Evolutionary conservation across 1,140 invertebrate genomes (phyloP).

Genomic region (Cataglyphis hispanica): DNA sequence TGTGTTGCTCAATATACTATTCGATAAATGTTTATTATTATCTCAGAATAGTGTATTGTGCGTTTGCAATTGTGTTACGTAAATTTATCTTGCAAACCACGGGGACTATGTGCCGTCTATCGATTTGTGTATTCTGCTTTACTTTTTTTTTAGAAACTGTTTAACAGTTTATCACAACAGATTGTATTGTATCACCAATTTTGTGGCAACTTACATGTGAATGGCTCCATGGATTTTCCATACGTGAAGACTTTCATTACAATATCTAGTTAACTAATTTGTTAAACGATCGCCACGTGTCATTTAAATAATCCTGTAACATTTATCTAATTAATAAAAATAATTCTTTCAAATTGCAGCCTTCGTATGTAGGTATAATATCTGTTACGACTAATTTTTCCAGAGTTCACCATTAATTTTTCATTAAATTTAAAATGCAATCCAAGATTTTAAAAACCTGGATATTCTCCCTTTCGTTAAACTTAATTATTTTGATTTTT

Average conservation of each 20-base stretch:
- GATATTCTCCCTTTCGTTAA: not conserved
- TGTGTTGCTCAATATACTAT: slow-evolving; percentile 71
- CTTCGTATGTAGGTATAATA: not conserved
- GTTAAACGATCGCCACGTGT: slow-evolving; percentile 44
- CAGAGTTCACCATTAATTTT: not conserved
- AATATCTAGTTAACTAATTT: slow-evolving; percentile 45
- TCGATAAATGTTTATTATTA: slow-evolving; percentile 73
- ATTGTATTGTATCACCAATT: slow-evolving; percentile 68
- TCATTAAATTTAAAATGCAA: slow-evolving; percentile 1
- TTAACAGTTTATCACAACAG: slow-evolving; percentile 77
- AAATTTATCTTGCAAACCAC: slow-evolving; percentile 68
- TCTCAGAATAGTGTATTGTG: slow-evolving; percentile 74
- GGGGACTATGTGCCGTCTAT: slow-evolving; percentile 48
- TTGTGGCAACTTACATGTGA: slow-evolving; percentile 67
- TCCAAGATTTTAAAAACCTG: not conserved
- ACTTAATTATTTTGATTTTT: not conserved
- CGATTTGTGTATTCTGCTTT: slow-evolving; percentile 36
- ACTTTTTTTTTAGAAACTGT: slow-evolving; percentile 75
- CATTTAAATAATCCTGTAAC: slow-evolving; percentile 14
- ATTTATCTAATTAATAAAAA: slow-evolving; percentile 19
- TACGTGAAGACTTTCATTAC: slow-evolving; percentile 45
- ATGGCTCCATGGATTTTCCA: slow-evolving; percentile 31
- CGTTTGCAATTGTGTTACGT: slow-evolving; percentile 58
- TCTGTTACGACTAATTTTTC: not conserved
- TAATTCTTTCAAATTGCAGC: slow-evolving; percentile 3